These are phyloP conservation scores for Cylas formicarius DNA, from an alignment of 1,140 invertebrate genomes.

Conservation along the genomic window DNA sequence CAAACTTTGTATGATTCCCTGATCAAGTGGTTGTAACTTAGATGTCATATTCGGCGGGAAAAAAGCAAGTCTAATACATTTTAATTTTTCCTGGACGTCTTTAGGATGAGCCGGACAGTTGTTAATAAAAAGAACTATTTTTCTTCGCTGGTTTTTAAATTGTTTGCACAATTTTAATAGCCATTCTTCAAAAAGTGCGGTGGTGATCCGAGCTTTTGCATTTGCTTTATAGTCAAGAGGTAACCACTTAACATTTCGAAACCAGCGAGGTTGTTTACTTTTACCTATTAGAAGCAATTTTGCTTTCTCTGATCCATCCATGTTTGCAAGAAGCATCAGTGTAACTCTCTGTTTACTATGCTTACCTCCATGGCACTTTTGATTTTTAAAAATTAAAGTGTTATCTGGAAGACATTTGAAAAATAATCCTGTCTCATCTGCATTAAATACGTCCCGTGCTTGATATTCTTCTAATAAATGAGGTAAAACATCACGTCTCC, in stretches of 20 bases:
- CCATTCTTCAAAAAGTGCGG: constrained; percentile 33
- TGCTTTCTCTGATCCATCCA: constrained; percentile 21
- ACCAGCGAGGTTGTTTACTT: constrained; percentile 16
- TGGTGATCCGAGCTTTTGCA: constrained; percentile 44
- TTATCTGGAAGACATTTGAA: constrained; percentile 40
- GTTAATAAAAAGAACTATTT: constrained; percentile 45
- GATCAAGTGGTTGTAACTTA: constrained; percentile 22
- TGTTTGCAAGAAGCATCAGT: constrained; percentile 37
- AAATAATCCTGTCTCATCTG: constrained; percentile 45
- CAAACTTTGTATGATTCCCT: constrained; percentile 20
- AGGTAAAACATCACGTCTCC: constrained; percentile 8
- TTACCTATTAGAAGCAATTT: constrained; percentile 13
- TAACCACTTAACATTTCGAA: constrained; percentile 21
- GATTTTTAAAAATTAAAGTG: constrained; percentile 26
- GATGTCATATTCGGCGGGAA: constrained; percentile 14
- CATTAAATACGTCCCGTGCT: constrained; percentile 39
- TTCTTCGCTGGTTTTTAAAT: constrained; percentile 36
- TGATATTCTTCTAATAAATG: constrained; percentile 11
- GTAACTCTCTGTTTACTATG: constrained; percentile 42
- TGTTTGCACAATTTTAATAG: constrained; percentile 35
- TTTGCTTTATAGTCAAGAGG: constrained; percentile 41
- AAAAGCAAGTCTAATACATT: constrained; percentile 26
- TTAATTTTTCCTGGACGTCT: constrained; percentile 21
- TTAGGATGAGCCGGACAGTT: constrained; percentile 41
- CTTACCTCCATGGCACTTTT: constrained; percentile 39